Conservation (phyloP, 92 coral and sea anemone genomes). For the Parazoanthus atlanticus region DNA sequence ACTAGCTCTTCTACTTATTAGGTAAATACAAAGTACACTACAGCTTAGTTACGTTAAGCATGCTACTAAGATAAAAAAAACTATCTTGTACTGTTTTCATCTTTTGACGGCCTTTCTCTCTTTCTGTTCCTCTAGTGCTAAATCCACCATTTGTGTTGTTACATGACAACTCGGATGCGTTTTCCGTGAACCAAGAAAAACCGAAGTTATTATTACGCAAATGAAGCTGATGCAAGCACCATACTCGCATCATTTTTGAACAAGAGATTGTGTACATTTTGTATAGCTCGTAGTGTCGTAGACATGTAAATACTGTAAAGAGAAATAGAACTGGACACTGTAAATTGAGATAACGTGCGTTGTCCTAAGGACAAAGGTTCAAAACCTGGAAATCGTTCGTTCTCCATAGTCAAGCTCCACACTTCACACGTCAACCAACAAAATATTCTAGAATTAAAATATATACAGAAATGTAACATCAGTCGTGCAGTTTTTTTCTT, state of each 20-base stretch:
- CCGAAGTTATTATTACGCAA: background rate
- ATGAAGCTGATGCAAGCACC: background rate
- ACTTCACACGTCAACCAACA: background rate
- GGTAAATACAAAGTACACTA: too few relatives aligned
- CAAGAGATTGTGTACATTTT: background rate
- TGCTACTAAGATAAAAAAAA: background rate
- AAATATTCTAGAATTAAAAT: background rate
- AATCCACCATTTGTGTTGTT: slow-evolving; percentile 76
- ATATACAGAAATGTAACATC: too few relatives aligned
- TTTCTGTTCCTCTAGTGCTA: slow-evolving; percentile 74
- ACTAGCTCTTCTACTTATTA: background rate
- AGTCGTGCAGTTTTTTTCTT: background rate
- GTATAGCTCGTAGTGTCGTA: background rate
- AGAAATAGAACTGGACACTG: background rate
- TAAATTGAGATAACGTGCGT: too few relatives aligned
- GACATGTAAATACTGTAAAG: slow-evolving; percentile 11
- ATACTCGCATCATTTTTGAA: background rate
- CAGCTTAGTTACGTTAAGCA: background rate
- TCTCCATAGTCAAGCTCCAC: slow-evolving; percentile 9
- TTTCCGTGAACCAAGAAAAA: slow-evolving; percentile 27
- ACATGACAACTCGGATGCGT: slow-evolving; percentile 61
- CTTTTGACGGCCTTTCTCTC: slow-evolving; percentile 49
- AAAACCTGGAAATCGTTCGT: background rate
- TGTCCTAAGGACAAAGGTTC: background rate
- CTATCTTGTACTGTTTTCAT: background rate